Base-by-base conservation (phyloP, 92 coral and sea anemone species). In the Palythoa caribaeorum region DNA sequence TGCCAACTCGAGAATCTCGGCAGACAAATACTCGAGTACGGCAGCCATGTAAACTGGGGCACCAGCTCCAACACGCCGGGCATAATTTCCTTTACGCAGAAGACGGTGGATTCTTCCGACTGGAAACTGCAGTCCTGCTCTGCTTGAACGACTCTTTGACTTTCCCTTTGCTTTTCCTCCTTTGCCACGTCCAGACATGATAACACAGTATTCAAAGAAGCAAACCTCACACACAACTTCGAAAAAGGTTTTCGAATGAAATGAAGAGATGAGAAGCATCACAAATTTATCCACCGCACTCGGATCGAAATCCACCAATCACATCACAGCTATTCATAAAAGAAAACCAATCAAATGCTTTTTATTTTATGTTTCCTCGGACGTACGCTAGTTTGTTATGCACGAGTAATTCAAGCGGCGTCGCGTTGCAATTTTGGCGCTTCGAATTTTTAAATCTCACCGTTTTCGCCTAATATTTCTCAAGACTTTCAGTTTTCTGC, bases 21-120 rank as follows among this genome's bases (percentile, higher is more conserved):
- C 96, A 38, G 95, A 92, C 90, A 94, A 84, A 76, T 94, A 94
- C 36, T 94, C 96, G 13, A 94, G 89, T 11, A 94, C 96, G 6
- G 96, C 96, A 3, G 96, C 96, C 47, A 94, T 79, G 79, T 94
- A 94, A 11, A 94, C 96, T n/a, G 96, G 94, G 19, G 96, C 94
- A 3, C 94, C 94, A 9, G 94, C 96, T 28, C 96, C 94, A 60
- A 94, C 93, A 1, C 96, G 93, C 38, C 81, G 81, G 16, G 91
- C 93, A 50, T 94, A 94, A 65, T 92, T 94, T 35, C 96, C 96
- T 62, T 92, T 92, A 10, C 93, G 89, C 38, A 94, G 83, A 83
- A 92, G 87, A 87, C 96, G 96, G 36, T 92, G 94, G 57, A 94
- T 92, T 92, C 96, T 91, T 78, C 96, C 94, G 15, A 94, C 96